Conservation (phyloP, 2,113 vertebrate species). For the Campylomormyrus numenius region DNA sequence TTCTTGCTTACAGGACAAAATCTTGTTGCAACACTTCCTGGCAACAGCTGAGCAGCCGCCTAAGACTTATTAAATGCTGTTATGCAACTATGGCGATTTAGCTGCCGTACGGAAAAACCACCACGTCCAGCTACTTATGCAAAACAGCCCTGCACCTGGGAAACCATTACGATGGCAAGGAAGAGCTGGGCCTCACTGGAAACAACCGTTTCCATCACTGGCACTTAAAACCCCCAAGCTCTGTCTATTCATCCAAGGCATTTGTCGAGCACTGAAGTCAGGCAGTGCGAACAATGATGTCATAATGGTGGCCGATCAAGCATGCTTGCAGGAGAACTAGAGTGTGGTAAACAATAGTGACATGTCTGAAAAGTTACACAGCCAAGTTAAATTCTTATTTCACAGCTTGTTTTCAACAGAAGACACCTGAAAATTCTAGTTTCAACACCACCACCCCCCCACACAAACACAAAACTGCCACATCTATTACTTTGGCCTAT, state of each 20-base stretch:
- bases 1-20: background rate
- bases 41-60: background rate
- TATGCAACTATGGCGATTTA: constrained; percentile 21
- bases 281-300: background rate
- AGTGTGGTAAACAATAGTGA: background rate
- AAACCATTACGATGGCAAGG: background rate
- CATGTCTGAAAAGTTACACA: background rate
- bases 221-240: background rate
- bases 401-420: background rate
- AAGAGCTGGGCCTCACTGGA: background rate
- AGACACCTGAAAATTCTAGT: background rate
- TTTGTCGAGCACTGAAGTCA: background rate
- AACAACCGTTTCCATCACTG: background rate
- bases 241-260: background rate
- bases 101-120: constrained; percentile 4
- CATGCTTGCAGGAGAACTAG: background rate
- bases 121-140: constrained; percentile 3
- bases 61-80: constrained; percentile 21
- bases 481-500: background rate
- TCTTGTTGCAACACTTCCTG: constrained; percentile 10
- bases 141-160: constrained; percentile 8
- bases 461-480: background rate
- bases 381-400: background rate
- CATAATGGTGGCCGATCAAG: background rate
- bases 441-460: background rate